These are phyloP conservation scores for Atrina japonica DNA, from an alignment of 2,888 invertebrate species.

Conservation along the genomic window DNA sequence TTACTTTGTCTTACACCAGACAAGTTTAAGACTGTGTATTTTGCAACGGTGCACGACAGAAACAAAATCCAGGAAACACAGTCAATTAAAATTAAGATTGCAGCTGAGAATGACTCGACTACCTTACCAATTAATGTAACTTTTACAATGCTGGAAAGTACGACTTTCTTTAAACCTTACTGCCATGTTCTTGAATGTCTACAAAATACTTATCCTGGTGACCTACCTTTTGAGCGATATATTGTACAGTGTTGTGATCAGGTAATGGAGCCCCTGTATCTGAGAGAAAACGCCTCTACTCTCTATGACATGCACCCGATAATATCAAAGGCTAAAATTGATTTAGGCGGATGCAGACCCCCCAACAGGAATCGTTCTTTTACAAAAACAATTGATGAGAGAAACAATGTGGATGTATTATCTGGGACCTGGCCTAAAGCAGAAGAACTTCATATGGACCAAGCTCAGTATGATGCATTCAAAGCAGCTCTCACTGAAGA, in stretches of 20 bases:
- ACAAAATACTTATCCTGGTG: conserved; percentile 82
- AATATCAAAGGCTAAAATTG: no score
- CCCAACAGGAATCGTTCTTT: no score
- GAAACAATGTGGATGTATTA: no score
- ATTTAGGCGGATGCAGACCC: no score
- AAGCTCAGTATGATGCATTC: conserved; percentile 72
- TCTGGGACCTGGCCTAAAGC: conserved; percentile 76
- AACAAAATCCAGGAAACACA: background rate
- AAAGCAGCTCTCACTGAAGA: conserved; percentile 72
- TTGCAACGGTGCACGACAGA: conserved; percentile 84
- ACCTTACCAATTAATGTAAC: conserved; percentile 84
- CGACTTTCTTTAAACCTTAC: conserved; percentile 91
- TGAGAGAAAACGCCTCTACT: no score
- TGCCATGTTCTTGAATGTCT: conserved; percentile 87
- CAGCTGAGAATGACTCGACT: background rate
- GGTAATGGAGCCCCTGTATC: no score
- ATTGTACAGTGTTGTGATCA: conserved; percentile 48
- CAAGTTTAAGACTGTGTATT: conserved; percentile 86
- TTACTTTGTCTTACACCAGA: conserved; percentile 88
- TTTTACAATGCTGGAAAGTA: conserved; percentile 90
- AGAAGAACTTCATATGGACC: conserved; percentile 65
- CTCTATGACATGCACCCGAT: no score
- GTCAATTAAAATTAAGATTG: conserved; percentile 18
- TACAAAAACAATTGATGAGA: no score
- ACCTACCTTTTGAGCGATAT: conserved; percentile 62